phyloP scores from a whole-genome alignment of 2,113 vertebrate genomes.

The Ameiurus melas region DNA sequence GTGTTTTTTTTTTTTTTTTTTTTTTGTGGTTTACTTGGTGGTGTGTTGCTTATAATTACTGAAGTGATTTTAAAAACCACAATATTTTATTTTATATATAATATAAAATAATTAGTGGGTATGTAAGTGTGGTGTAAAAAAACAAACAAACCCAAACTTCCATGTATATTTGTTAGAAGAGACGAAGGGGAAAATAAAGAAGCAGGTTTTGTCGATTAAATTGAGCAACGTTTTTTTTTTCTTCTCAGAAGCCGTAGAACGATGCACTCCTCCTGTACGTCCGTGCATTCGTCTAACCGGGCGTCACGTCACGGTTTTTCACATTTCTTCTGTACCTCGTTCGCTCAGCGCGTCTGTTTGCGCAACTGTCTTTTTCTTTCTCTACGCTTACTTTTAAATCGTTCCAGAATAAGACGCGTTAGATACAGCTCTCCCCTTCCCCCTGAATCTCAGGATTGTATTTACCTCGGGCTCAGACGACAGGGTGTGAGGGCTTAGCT shows the following conservation, averaged over 20 bases:
- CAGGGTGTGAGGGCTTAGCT: background rate
- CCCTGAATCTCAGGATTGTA: conserved; percentile 1
- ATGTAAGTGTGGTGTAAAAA: too few species aligned
- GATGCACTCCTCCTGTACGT: background rate
- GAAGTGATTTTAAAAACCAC: too few species aligned
- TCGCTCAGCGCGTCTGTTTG: background rate
- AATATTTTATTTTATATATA: too few species aligned
- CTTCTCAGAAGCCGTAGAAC: background rate
- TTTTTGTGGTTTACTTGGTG: too few species aligned
- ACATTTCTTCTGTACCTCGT: background rate
- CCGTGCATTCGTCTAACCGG: background rate
- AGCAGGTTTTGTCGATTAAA: background rate
- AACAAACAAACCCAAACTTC: too few species aligned
- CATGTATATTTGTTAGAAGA: too few species aligned
- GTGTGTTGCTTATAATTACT: too few species aligned
- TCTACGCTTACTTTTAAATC: background rate
- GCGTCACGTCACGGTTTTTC: background rate
- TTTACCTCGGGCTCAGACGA: background rate
- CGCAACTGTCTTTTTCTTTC: background rate
- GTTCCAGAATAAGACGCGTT: background rate
- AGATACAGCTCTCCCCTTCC: background rate
- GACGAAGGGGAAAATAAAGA: too few species aligned
- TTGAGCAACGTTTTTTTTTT: background rate
- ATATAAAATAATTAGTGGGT: too few species aligned
- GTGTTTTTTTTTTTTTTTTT: too few species aligned